Conservation (phyloP, 2,113 vertebrate species). For the Syngnathus floridae region DNA sequence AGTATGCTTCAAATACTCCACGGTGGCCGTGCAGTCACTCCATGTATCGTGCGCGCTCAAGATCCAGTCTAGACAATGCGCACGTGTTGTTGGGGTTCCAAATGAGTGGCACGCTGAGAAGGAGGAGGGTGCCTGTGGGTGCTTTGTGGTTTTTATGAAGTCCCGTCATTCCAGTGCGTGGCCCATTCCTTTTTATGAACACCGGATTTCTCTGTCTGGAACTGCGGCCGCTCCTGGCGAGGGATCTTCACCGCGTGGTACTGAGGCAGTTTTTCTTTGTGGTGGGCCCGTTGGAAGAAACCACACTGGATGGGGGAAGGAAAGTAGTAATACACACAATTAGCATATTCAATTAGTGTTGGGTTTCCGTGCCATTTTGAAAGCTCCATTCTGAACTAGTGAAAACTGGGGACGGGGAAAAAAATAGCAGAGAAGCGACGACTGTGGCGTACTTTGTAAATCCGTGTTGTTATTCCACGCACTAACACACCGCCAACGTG, state of each 20-base stretch:
- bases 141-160: constrained; percentile 45
- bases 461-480: background rate
- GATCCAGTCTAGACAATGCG: background rate
- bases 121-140: background rate
- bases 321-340: background rate
- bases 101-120: background rate
- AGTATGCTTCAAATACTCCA: background rate
- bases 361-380: background rate
- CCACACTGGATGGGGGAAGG: constrained; percentile 72
- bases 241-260: constrained; percentile 90
- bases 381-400: background rate
- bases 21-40: background rate
- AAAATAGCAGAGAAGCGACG: background rate
- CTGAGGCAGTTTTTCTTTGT: constrained; percentile 80
- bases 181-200: constrained; percentile 82
- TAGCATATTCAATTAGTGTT: background rate
- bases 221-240: constrained; percentile 78
- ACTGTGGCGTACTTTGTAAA: background rate
- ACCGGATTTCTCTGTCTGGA: constrained; percentile 77
- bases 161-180: constrained; percentile 71
- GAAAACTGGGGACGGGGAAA: background rate
- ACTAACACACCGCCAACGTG: constrained; percentile 14
- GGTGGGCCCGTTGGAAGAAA: constrained; percentile 81
- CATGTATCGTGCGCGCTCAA: background rate
- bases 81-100: background rate